phyloP scores from a whole-genome alignment of 2,888 invertebrate species.

The Plagodis dolabraria region DNA sequence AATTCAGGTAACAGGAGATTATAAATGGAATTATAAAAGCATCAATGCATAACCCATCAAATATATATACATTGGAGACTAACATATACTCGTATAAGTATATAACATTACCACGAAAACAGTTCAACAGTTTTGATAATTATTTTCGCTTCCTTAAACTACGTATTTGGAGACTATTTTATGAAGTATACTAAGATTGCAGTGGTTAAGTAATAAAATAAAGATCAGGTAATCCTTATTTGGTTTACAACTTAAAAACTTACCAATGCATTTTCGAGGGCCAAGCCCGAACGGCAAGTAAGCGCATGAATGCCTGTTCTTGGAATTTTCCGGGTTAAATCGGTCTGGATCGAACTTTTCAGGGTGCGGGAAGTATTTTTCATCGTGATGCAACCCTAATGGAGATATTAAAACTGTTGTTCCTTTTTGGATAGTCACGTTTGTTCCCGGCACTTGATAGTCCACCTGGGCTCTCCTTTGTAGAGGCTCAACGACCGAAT shows the following conservation, averaged over 20 bases:
- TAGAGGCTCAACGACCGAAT: constrained; percentile 67
- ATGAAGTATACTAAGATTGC: too few species aligned
- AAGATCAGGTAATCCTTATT: too few species aligned
- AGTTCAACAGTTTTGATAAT: too few species aligned
- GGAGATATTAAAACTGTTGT: constrained; percentile 55
- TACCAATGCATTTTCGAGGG: constrained; percentile 71
- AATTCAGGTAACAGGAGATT: too few species aligned
- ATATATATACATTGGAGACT: too few species aligned
- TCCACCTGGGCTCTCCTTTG: constrained; percentile 55
- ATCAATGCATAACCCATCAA: too few species aligned
- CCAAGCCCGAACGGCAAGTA: constrained; percentile 71
- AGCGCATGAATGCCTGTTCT: constrained; percentile 49
- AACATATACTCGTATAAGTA: too few species aligned
- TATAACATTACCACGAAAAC: too few species aligned
- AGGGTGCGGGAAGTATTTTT: constrained; percentile 69
- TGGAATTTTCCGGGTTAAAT: constrained; percentile 48
- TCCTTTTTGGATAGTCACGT: constrained; percentile 58
- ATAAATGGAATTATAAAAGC: too few species aligned
- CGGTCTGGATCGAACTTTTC: constrained; percentile 73
- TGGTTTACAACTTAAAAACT: constrained; percentile 29
- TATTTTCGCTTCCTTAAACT: too few species aligned
- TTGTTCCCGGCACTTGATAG: constrained; percentile 62
- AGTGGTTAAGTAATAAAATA: too few species aligned
- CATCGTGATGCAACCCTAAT: constrained; percentile 67
- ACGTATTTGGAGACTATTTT: too few species aligned